Evolutionary conservation across 2,888 invertebrate species (phyloP), one percentile per base, ranked within the genome.

Genomic region (Malacosoma neustria): DNA sequence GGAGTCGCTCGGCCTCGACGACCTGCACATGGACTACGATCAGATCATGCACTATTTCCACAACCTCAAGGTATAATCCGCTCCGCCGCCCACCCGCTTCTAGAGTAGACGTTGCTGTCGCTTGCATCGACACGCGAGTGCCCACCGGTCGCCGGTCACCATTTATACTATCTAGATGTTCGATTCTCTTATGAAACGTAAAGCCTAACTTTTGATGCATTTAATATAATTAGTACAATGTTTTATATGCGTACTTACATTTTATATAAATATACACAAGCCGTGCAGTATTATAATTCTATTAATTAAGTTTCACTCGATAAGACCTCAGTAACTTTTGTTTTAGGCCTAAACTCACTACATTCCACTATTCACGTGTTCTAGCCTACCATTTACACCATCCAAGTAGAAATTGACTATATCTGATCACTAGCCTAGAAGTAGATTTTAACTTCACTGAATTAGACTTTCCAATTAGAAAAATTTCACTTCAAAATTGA

Each of bases 41-140:
- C 96, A 97, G 88, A 94, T 98, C 79, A 95, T 97, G 95, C 94
- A 97, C 75, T 97, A 98, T 86, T 98, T 98, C 89, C 96, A 97
- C 88, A 97, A 96, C 89, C 89, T 98, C 70, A 98, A 98, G 90
- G 96, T 96, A 89, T 82, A 84, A 73, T 72, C 47, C 51, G 55
- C 51, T 59, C 68, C 72, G 72, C 61, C 70, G n/a, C n/a, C 67
- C 70, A 62, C 69, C 61, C 59, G 82, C 82, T 82, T 81, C 72
- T 81, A 82, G 80, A 58, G 58, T 79, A 81, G 75, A 64, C 71
- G 68, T 80, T 69, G 79, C 79, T 75, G 67, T 69, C 72, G 77
- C 81, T 79, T 75, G 62, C 68, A 58, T 61, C 73, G 61, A 50
- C 48, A 49, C 54, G 50, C 46, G 51, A n/a, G n/a, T n/a, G n/a